These are phyloP conservation scores for Falco concolor DNA, from an alignment of 2,797 vertebrate species.

Conservation along the genomic window DNA sequence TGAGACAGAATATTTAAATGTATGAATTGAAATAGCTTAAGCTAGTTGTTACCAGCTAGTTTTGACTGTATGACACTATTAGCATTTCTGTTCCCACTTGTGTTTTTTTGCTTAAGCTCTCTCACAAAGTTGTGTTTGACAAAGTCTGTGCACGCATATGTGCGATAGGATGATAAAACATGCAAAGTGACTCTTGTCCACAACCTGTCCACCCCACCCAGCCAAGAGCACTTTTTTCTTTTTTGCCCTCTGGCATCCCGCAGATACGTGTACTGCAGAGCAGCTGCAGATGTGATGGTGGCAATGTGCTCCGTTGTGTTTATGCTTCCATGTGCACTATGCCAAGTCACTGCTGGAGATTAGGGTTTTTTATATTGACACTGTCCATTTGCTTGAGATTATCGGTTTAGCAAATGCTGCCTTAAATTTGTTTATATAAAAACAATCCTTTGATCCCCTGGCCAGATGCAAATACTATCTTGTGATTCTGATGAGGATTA, in stretches of 20 bases:
- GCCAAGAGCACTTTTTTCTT: background rate
- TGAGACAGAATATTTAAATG: background rate
- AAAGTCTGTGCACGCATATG: rapidly evolving
- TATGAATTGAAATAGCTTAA: background rate
- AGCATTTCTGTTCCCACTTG: rapidly evolving
- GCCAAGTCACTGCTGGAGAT: background rate
- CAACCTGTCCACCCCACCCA: rapidly evolving
- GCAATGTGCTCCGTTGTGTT: background rate
- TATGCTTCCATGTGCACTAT: rapidly evolving
- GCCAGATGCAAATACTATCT: slow-evolving; percentile 54
- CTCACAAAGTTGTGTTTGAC: rapidly evolving
- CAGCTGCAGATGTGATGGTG: background rate
- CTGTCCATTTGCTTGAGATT: slow-evolving; percentile 14
- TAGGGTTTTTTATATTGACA: background rate
- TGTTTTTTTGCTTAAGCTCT: background rate
- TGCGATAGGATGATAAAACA: background rate
- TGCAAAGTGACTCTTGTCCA: rapidly evolving
- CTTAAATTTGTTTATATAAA: slow-evolving; percentile 62
- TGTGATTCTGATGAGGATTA: slow-evolving; percentile 54
- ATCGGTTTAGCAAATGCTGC: background rate
- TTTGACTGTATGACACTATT: rapidly evolving
- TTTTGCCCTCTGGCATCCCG: rapidly evolving
- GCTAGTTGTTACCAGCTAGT: background rate
- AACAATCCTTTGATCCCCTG: slow-evolving; percentile 59
- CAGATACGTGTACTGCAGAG: rapidly evolving